Conservation (phyloP, 2,797 vertebrate species). For the Alauda arvensis region DNA sequence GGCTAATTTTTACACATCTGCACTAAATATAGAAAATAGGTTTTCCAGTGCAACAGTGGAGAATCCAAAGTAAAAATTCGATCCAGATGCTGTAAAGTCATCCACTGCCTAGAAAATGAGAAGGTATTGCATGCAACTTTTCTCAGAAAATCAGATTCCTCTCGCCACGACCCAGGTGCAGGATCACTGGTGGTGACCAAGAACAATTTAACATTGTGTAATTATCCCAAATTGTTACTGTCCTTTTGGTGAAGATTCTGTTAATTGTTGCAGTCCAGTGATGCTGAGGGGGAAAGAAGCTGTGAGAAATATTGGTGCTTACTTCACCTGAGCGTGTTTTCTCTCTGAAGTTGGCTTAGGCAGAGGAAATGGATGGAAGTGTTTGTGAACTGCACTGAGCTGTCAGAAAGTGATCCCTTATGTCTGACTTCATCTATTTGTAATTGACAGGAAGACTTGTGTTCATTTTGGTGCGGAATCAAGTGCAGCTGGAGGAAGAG, state of each 20-base stretch:
- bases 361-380: neutral
- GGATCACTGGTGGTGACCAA: neutral
- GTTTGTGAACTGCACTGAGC: neutral
- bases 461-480: neutral
- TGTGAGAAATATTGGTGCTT: neutral
- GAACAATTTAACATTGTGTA: neutral
- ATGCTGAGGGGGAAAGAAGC: neutral
- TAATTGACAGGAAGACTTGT: neutral
- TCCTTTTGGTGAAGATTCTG: neutral
- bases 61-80: neutral
- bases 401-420: neutral
- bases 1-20: neutral
- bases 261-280: neutral
- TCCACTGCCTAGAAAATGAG: neutral
- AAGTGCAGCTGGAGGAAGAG: conserved; percentile 15
- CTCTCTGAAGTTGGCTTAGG: neutral
- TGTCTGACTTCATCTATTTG: neutral
- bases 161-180: fast-evolving
- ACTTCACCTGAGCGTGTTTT: neutral
- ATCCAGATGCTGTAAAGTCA: neutral
- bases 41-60: neutral
- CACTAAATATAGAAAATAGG: neutral
- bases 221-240: neutral
- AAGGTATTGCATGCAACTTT: neutral
- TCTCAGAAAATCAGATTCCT: neutral